phyloP scores from a whole-genome alignment of 2,797 vertebrate species.

The Lagorchestes hirsutus region DNA sequence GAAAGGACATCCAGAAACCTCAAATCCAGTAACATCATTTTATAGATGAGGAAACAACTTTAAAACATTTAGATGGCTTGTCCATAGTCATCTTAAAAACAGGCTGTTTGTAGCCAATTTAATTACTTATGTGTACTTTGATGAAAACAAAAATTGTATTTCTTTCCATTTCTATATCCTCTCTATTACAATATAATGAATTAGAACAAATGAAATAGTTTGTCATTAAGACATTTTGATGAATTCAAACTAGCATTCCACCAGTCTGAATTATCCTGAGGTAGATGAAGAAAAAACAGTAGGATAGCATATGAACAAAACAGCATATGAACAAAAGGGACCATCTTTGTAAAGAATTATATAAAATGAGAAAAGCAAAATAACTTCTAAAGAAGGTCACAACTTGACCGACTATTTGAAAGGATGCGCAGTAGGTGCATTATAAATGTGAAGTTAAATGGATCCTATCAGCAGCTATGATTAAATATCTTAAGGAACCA shows the following conservation, averaged over 20 bases:
- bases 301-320: no score
- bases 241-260: slow-evolving; percentile 14
- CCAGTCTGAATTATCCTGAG: slow-evolving; percentile 35
- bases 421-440: background rate
- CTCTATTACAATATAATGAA: background rate
- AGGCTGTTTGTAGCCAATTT: slow-evolving; percentile 36
- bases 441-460: background rate
- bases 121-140: slow-evolving; percentile 12
- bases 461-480: background rate
- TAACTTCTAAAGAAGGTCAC: background rate
- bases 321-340: no score
- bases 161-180: background rate
- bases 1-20: background rate
- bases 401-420: background rate
- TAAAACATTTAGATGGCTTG: background rate
- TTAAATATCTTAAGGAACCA: background rate
- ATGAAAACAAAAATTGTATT: slow-evolving; percentile 31
- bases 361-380: background rate
- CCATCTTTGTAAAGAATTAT: background rate
- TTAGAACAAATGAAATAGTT: slow-evolving; percentile 26
- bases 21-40: background rate
- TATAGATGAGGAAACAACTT: background rate
- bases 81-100: slow-evolving; percentile 35
- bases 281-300: background rate
- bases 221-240: slow-evolving; percentile 45